A percentile compares a stretch with the other conserved stretches of the same genome.
phyloP scores from a whole-genome alignment of 2,797 vertebrate genomes.

The Spinus pinus region DNA sequence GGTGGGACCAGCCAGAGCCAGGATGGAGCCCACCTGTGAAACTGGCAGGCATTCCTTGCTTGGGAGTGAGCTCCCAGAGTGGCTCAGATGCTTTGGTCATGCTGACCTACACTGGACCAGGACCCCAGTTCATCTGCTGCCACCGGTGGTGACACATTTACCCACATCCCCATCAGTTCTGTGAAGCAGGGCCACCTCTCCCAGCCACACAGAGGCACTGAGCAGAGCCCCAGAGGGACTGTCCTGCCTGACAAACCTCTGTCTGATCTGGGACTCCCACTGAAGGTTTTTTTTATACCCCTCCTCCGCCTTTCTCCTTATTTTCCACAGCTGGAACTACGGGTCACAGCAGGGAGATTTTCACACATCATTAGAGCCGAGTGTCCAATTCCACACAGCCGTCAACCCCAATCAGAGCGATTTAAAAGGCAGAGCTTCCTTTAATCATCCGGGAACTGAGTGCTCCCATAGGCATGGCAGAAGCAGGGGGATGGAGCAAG shows the following conservation, averaged over 20 bases:
- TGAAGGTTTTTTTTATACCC: background rate
- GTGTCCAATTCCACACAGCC: constrained; percentile 48
- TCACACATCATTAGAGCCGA: constrained; percentile 62
- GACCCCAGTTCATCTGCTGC: background rate
- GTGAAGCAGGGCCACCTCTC: background rate
- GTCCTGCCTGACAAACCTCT: background rate
- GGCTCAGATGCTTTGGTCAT: background rate
- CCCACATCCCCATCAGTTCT: background rate
- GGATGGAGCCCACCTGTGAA: background rate
- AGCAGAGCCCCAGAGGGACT: background rate
- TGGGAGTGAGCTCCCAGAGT: accelerated
- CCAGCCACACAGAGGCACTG: accelerated
- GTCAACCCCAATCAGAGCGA: constrained; percentile 52
- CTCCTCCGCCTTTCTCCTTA: background rate
- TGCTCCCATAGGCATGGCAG: background rate
- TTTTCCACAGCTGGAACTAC: background rate
- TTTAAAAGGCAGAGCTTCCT: constrained; percentile 38
- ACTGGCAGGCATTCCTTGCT: background rate
- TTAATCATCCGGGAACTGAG: constrained; percentile 17
- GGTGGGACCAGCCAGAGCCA: background rate
- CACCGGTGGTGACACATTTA: background rate
- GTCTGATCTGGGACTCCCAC: background rate
- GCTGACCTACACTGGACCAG: background rate
- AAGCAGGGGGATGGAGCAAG: background rate
- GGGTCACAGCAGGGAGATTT: constrained; percentile 43